A percentile compares a stretch with the other conserved stretches of the same genome.
Evolutionary conservation across 2,797 vertebrate species (phyloP).

Genomic region (Carcharodon carcharias): DNA sequence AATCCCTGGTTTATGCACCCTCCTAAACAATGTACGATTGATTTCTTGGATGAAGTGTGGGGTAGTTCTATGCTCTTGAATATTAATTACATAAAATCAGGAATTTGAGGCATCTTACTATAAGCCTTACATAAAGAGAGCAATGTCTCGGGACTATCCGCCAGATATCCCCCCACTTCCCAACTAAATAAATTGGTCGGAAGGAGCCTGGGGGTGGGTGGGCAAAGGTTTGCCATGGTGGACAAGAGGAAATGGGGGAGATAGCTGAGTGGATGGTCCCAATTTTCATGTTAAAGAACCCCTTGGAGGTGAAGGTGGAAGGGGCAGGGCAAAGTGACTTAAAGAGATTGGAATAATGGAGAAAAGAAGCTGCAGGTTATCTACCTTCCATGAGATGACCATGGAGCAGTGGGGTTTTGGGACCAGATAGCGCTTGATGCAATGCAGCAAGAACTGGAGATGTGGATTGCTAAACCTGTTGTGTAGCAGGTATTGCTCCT

Average conservation of each 20-base stretch:
- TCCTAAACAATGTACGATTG: background rate
- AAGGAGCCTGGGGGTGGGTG: background rate
- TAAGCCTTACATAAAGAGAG: background rate
- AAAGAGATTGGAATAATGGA: background rate
- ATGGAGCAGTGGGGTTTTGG: background rate
- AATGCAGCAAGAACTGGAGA: background rate
- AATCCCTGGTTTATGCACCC: background rate
- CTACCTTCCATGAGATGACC: background rate
- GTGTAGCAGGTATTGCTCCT: background rate
- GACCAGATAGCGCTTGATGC: background rate
- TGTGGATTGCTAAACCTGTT: background rate
- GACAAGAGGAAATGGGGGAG: background rate
- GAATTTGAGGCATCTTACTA: background rate
- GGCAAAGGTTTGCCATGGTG: too few relatives aligned
- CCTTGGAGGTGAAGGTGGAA: background rate
- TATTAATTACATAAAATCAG: background rate
- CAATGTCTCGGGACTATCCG: background rate
- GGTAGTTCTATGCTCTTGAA: background rate
- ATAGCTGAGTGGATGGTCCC: background rate
- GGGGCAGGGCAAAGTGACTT: background rate
- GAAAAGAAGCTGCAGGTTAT: background rate
- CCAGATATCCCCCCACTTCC: background rate
- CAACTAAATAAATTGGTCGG: background rate
- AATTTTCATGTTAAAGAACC: background rate
- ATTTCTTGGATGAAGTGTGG: background rate